Base-by-base conservation (phyloP, 1,140 invertebrate genomes). In the Conopomorpha cramerella region DNA sequence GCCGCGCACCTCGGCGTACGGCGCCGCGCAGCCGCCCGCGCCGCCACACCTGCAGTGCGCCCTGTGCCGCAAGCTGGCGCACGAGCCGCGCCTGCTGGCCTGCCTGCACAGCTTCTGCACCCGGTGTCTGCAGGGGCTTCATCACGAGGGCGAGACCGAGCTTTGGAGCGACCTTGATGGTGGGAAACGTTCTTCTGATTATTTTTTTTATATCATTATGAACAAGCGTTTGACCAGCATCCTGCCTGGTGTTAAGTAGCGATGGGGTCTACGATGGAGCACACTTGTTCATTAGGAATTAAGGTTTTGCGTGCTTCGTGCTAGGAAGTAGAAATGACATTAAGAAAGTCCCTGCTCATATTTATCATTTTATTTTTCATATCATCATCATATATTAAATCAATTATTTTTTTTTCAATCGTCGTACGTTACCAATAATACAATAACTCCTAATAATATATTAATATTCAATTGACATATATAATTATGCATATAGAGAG, bases 91-190 rank as follows among this genome's bases (percentile, higher is more conserved):
- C 39, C 67, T 83, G 2, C 51, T 83, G 38, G 76, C 71, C 0
- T 84, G 82, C 50, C 62, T 84, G 8, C 82, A 84, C 50, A 81
- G 78, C 15, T 83, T 82, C 56, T 84, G 82, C 46, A 78, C 81
- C 11, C 55, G 67, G 25, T 84, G 82, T 45, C 65, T 83, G 8
- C 67, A 76, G 34, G 52, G 54, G 2, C 35, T 79, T 16, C 63
- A 60, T 8, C 60, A 63, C 40, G 64, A 65, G 58, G 54, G 63
- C 45, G 56, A 71, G 30, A 37, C 47, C 2, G 58, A 71, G 27
- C 51, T 52, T 30, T 72, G 73, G 59, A 70, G 56, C 33, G 55
- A 64, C 38, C 49, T 72, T 8, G 67, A 76, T 34, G 63, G 49
- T 37, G 67, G 67, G 72, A 47, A 57, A 46, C 47, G 12, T n/a